Evolutionary conservation across 2,888 invertebrate species (phyloP).

Genomic region (Habrosyne pyritoides): DNA sequence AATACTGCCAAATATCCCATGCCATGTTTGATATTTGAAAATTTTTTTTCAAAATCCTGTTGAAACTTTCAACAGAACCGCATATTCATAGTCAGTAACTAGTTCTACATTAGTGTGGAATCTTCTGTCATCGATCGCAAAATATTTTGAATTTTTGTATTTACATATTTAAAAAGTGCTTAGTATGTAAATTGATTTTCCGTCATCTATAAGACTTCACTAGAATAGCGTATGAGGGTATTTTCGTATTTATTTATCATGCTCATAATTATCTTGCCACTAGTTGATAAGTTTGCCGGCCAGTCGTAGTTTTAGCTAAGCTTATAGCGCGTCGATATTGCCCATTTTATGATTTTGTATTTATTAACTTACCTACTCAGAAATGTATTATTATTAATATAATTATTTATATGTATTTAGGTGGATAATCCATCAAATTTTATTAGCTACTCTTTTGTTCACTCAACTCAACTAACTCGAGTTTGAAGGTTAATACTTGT

Average conservation of each 20-base stretch:
- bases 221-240: neutral
- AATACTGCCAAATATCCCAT: slow-evolving; percentile 32
- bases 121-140: neutral
- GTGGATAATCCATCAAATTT: too few species aligned
- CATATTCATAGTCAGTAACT: too few species aligned
- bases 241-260: slow-evolving; percentile 4
- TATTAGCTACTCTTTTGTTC: too few species aligned
- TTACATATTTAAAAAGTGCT: neutral
- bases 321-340: slow-evolving; percentile 1
- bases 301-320: slow-evolving; percentile 17
- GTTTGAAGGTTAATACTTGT: too few species aligned
- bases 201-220: neutral
- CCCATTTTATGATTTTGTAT: slow-evolving; percentile 8
- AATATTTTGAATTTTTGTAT: neutral
- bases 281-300: slow-evolving; percentile 45
- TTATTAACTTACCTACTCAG: neutral
- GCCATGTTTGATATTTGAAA: neutral
- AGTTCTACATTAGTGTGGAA: too few species aligned
- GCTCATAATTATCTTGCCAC: slow-evolving; percentile 18
- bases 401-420: too few species aligned
- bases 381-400: neutral
- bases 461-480: too few species aligned
- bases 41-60: too few species aligned
- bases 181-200: neutral
- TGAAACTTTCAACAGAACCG: too few species aligned